Percentiles rank a stretch among this genome's conserved stretches.
These are phyloP conservation scores for Sphinx pinastri DNA, from an alignment of 2,888 invertebrate genomes.

Conservation along the genomic window DNA sequence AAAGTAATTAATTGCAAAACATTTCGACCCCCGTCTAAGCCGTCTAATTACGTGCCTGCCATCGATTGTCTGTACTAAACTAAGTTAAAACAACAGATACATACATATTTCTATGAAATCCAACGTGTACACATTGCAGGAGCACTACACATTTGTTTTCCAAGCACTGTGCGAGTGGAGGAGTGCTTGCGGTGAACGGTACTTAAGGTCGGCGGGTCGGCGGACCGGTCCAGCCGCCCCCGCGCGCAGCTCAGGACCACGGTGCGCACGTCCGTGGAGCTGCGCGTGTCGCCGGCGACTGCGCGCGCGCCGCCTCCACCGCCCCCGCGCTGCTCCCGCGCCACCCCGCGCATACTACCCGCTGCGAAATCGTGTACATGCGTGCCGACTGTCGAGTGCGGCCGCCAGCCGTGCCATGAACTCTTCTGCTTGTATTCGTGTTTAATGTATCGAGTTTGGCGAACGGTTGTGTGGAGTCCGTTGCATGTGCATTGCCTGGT, in stretches of 20 bases:
- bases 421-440: constrained; percentile 1
- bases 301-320: constrained; percentile 39
- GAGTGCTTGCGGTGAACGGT: constrained; percentile 77
- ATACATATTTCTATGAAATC: constrained; percentile 21
- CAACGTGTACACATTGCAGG: constrained; percentile 7
- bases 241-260: constrained; percentile 44
- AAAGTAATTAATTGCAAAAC: constrained; percentile 23
- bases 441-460: constrained; percentile 17
- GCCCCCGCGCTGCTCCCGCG: constrained; percentile 36
- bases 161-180: constrained; percentile 20
- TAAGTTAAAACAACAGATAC: constrained; percentile 23
- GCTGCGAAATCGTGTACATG: constrained; percentile 20
- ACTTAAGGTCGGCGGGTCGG: constrained; percentile 84
- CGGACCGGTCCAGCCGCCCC: constrained; percentile 75
- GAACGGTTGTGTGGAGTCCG: not conserved
- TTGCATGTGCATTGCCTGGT: not conserved
- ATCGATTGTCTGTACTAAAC: constrained; percentile 13
- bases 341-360: constrained; percentile 12
- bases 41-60: constrained; percentile 20
- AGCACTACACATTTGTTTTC: constrained; percentile 24
- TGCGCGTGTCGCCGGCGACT: constrained; percentile 44
- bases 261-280: constrained; percentile 4
- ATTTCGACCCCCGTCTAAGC: constrained; percentile 16
- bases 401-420: not conserved
- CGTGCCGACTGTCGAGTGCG: not conserved